Evolutionary conservation across 2,113 vertebrate genomes (phyloP), one percentile per base, ranked within the genome.

Genomic region (Nerophis ophidion): DNA sequence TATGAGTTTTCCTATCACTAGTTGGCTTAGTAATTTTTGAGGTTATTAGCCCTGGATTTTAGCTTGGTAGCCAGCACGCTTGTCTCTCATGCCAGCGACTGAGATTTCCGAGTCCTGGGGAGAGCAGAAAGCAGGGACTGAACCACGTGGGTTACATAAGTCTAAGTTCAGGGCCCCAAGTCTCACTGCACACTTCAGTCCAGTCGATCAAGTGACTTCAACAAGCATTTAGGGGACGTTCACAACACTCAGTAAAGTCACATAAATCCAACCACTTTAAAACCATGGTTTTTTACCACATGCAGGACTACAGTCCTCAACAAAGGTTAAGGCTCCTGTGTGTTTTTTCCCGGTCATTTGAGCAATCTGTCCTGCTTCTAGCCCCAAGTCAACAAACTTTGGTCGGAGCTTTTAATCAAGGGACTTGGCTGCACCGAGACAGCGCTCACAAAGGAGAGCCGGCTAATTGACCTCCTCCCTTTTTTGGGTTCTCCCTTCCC

Each of bases 381-480:
- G 16, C 38, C 57, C 46, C 44, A 45, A 66, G 71, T 72, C 78
- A 66, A 80, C 79, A 77, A 64, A 72, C 51, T 68, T 71, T 63
- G 66, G 74, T 71, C 65, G 70, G 62, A 45, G 61, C 66, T 66
- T 61, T 75, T 77, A 65, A 77, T 80, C 82, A 81, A 76, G 78
- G 66, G 45, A 34, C 55, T 77, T 69, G 65, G 57, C 67, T 60
- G 46, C 64, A 75, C 63, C 55, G 70, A 74, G 71, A 70, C 65
- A 55, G 45, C 17, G 46, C 70, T 65, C 65, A 88, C 87, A 89
- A 87, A 88, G 68, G 82, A 84, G 46, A 65, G 55, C 0, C 50
- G 63, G 67, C 84, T 79, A 80, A 84, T 79, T 88, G 84, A 84
- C 75, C 75, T 63, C 82, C 82, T 77, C 77, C 81, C 50, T 16